Evolutionary conservation across 2,797 vertebrate genomes (phyloP).

Genomic region (Chelidonichthys spinosus): DNA sequence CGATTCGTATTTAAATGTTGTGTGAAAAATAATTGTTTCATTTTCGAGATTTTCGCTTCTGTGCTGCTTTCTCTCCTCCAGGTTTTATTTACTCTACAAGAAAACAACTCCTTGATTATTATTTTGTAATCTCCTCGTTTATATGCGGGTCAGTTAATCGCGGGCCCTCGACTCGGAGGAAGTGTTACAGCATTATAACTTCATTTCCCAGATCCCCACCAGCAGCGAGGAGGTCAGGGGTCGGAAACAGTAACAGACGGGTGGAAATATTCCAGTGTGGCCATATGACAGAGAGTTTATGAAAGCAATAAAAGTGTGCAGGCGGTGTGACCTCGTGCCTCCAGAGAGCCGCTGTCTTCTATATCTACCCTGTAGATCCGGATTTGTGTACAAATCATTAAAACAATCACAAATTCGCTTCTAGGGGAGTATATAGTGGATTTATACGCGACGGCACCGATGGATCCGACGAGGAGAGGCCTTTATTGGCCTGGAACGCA

Average conservation of each 20-base stretch:
- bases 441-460: constrained; percentile 91
- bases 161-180: constrained; percentile 19
- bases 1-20: too few species aligned
- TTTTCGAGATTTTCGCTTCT: too few species aligned
- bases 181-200: constrained; percentile 32
- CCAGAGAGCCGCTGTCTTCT: constrained; percentile 95
- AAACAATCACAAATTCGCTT: constrained; percentile 98
- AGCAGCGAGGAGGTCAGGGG: constrained; percentile 40
- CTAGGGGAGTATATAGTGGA: constrained; percentile 99
- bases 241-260: constrained; percentile 48
- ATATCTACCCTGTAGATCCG: constrained; percentile 99
- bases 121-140: neutral
- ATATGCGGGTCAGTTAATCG: neutral
- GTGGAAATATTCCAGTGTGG: constrained; percentile 43
- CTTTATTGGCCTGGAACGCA: neutral
- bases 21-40: neutral
- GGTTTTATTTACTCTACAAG: neutral
- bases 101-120: neutral
- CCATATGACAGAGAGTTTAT: constrained; percentile 49
- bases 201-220: constrained; percentile 32
- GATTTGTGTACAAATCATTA: constrained; percentile 97
- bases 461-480: constrained; percentile 63
- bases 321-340: constrained; percentile 36
- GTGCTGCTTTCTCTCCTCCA: neutral
- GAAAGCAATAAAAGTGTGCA: constrained; percentile 50